These are phyloP conservation scores for Notolepis coatsorum DNA, from an alignment of 2,797 vertebrate genomes.

Conservation along the genomic window DNA sequence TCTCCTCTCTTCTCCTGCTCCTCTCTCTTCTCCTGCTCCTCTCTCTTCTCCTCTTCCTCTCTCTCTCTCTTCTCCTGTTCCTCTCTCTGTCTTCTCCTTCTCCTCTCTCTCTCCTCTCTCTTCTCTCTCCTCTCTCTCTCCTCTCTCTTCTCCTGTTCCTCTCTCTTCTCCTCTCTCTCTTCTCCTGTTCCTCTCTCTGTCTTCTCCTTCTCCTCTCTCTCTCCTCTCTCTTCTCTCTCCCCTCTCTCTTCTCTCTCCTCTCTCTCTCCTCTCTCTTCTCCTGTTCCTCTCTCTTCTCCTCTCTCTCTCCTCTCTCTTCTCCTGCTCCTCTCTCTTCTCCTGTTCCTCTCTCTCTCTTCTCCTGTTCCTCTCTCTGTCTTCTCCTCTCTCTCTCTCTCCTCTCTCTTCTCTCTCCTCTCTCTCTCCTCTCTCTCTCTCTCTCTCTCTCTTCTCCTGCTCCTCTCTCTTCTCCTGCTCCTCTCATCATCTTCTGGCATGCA, in stretches of 20 bases:
- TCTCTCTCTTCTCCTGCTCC: not conserved
- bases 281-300: too few relatives aligned
- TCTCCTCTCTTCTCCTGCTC: not conserved
- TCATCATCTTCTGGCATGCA: slow-evolving; percentile 26
- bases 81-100: slow-evolving; percentile 9
- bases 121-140: slow-evolving; percentile 11
- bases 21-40: not conserved
- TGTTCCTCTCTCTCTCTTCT: too few relatives aligned
- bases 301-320: too few relatives aligned
- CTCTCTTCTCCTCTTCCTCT: not conserved
- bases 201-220: too few relatives aligned
- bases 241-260: too few relatives aligned
- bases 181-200: too few relatives aligned
- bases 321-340: too few relatives aligned
- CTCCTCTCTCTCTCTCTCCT: slow-evolving; percentile 20
- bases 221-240: too few relatives aligned
- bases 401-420: slow-evolving; percentile 15
- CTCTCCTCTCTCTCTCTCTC: slow-evolving; percentile 21
- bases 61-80: not conserved
- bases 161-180: too few relatives aligned
- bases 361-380: slow-evolving; percentile 55
- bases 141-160: slow-evolving; percentile 8
- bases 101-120: slow-evolving; percentile 6
- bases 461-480: slow-evolving; percentile 16
- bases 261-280: too few relatives aligned